Evolutionary conservation across 1,140 invertebrate genomes (phyloP).

Genomic region (Plectrocnemia conspersa): DNA sequence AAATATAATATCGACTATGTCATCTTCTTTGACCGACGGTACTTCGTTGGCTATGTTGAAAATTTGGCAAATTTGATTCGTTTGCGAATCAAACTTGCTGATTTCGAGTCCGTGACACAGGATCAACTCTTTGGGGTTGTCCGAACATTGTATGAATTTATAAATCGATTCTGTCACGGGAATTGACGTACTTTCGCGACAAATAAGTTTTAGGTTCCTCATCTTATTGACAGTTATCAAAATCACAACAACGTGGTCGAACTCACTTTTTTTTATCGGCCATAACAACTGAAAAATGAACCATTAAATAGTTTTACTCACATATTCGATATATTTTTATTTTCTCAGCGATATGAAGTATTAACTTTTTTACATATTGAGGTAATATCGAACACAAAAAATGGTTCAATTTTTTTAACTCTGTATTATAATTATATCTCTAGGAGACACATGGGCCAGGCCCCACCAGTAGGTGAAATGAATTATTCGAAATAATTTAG

Average conservation of each 20-base stretch:
- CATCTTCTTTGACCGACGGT: conserved; percentile 36
- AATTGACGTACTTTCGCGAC: conserved; percentile 37
- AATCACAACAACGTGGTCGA: not conserved
- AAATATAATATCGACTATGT: conserved; percentile 40
- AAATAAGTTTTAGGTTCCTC: conserved; percentile 43
- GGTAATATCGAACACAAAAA: too few relatives aligned
- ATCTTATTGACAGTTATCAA: conserved; percentile 28
- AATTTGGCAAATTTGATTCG: conserved; percentile 39
- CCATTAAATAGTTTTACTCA: too few relatives aligned
- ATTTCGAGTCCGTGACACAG: conserved; percentile 44
- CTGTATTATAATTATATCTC: too few relatives aligned
- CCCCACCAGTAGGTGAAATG: too few relatives aligned
- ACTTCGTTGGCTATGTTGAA: conserved; percentile 39
- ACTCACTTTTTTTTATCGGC: not conserved
- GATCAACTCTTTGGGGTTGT: conserved; percentile 41
- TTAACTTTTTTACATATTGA: too few relatives aligned
- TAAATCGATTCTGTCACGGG: conserved; percentile 35
- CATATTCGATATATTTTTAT: too few relatives aligned
- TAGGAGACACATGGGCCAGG: too few relatives aligned
- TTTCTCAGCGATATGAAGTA: too few relatives aligned
- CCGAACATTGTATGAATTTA: conserved; percentile 38
- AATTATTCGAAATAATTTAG: too few relatives aligned
- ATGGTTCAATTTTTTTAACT: too few relatives aligned
- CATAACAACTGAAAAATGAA: too few relatives aligned
- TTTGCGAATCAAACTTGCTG: conserved; percentile 37